A percentile compares a stretch with the other conserved stretches of the same genome.
Evolutionary conservation across 2,113 vertebrate species (phyloP).

Genomic region (Myotis brandtii): DNA sequence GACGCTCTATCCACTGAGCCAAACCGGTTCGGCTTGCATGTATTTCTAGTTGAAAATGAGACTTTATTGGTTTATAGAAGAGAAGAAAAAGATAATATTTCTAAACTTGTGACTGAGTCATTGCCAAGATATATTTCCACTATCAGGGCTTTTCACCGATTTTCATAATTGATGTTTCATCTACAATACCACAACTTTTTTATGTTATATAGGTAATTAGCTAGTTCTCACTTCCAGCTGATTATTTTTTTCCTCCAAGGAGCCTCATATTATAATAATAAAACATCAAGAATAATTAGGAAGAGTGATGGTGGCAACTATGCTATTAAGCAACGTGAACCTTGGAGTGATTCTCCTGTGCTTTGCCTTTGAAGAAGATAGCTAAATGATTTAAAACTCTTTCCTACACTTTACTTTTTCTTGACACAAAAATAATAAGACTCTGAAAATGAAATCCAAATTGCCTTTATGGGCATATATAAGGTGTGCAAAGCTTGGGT

Average conservation of each 20-base stretch:
- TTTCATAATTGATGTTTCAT: constrained; percentile 74
- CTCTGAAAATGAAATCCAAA: background rate
- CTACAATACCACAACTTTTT: constrained; percentile 69
- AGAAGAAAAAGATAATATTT: constrained; percentile 34
- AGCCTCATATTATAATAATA: constrained; percentile 68
- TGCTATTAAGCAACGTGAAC: background rate
- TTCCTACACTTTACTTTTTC: constrained; percentile 31
- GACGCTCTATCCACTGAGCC: too few species aligned
- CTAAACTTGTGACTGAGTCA: constrained; percentile 56
- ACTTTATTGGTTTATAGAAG: constrained; percentile 12
- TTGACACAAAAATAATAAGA: constrained; percentile 42
- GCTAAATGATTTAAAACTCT: constrained; percentile 43
- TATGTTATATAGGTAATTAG: constrained; percentile 76
- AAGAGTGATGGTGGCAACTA: constrained; percentile 61
- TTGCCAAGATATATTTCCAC: constrained; percentile 75
- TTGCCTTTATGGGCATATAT: background rate
- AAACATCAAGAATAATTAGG: constrained; percentile 82
- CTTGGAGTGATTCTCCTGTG: background rate
- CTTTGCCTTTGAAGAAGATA: constrained; percentile 42
- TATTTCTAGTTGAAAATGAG: constrained; percentile 30
- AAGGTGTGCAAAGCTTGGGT: background rate
- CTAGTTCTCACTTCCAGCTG: constrained; percentile 61
- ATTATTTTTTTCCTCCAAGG: constrained; percentile 81
- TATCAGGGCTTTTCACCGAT: constrained; percentile 64
- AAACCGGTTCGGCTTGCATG: too few species aligned